Evolutionary conservation across 2,797 vertebrate species (phyloP), one percentile per base, ranked within the genome.

Genomic region (Hyperoplus lanceolatus): DNA sequence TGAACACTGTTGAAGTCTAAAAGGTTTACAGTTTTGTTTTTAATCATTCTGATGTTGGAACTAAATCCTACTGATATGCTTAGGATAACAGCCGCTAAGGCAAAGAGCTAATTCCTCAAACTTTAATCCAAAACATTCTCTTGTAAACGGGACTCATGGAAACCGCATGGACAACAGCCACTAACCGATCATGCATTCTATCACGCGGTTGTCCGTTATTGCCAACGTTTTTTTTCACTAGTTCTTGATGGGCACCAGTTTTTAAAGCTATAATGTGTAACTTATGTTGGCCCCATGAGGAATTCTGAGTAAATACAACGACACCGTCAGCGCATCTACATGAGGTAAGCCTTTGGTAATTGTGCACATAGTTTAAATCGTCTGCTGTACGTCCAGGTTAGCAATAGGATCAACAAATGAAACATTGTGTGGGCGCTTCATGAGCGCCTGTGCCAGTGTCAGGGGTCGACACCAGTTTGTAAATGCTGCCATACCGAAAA

Each of bases 171-270:
- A 63, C 74, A 69, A 48, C 9, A 45, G 29, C 6, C 38, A 60
- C 39, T 62, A 65, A 59, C 29, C 57, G 77, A 56, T 78, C 68
- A 73, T 2, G n/a, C 61, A 71, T 15, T 15, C 58, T 75, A 29
- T 77, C 74, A 83, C 64, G 85, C 67, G 53, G 64, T 41, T 86
- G 70, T 85, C 38, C 18, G 82, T 87, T 77, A 85, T 51, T 60
- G 45, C 66, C 60, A 49, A 59, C 57, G 39, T 73, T 53, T 67
- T 74, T 67, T 78, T 72, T 50, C 62, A 77, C 54, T 73, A 67
- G 21, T 78, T 79, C 70, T 46, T 72, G 59, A 86, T 51, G 77
- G 80, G 77, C 73, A 74, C 0, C 2, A 77, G 43, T 79, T 29
- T 29, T 29, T 29, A 29, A 29, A 29, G 29, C 29, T 3, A 29